Base-by-base conservation (phyloP, 2,113 vertebrate species). In the Protomyctophum bolini region DNA sequence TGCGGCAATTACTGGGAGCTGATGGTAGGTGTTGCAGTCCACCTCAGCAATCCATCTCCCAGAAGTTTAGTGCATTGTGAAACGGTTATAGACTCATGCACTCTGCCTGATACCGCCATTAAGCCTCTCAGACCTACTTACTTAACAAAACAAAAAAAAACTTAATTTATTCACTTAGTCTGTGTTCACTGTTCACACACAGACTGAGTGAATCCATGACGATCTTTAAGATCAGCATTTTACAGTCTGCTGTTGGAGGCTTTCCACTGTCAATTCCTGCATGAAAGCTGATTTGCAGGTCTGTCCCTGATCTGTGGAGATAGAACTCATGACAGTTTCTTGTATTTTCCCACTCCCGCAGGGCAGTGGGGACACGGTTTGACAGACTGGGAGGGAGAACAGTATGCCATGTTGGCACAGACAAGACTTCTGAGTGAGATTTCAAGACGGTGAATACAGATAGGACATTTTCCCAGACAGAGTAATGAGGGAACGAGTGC, bases 181-280 rank as follows among this genome's bases (percentile, higher is more conserved):
- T 54, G 58, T 29, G 47, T n/a, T 21, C 15, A 63, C 58, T 11
- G 10, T 28, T 21, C 15, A 28, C 48, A 29, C 48, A 52, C 58
- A 33, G 1, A 6, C 3, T 41, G 33, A 41, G 33, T 41, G 33
- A 41, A 41, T 41, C 33, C 33, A 41, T 41, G 33, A 41, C 33
- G n/a, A 41, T 41, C 33, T 41, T 41, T 41, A 41, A 41, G 33
- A 41, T 1, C 33, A 41, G 21, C 8, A 8, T 7, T 46, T 60
- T 2, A 59, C 21, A 45, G n/a, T 8, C 68, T 52, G 28, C 33
- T 41, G 3, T 41, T 41, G 21, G 21, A 72, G 61, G 60, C 63
- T 81, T 86, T 81, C 72, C 73, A 68, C 7, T 72, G 71, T 84
- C 80, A 66, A 21, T 58, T 77, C 70, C 72, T 68, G 28, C 74